Conservation (phyloP, 2,797 vertebrate genomes). For the Cryptoprocta ferox region DNA sequence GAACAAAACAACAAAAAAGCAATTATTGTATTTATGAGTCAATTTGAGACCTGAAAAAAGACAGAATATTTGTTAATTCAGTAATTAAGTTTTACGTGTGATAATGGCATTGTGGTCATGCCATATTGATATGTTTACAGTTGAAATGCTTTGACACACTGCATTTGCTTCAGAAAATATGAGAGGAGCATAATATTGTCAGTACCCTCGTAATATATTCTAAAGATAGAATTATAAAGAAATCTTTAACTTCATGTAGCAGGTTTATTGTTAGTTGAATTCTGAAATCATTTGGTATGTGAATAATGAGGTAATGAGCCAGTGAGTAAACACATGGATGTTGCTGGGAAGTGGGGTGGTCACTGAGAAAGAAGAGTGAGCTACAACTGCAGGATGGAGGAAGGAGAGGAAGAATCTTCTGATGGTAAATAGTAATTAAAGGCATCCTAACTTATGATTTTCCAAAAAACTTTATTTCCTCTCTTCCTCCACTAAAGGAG, state of each 20-base stretch:
- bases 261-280: not conserved
- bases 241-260: not conserved
- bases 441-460: not conserved
- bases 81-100: slow-evolving; percentile 10
- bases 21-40: not conserved
- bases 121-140: not conserved
- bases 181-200: not conserved
- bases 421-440: not conserved
- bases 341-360: not conserved
- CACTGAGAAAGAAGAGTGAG: not conserved
- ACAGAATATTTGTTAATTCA: not conserved
- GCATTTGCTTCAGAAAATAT: slow-evolving; percentile 4
- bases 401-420: not conserved
- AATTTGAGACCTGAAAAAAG: not conserved
- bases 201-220: not conserved
- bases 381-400: not conserved
- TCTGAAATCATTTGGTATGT: not conserved
- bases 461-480: slow-evolving; percentile 1
- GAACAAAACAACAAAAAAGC: not conserved
- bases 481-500: not conserved
- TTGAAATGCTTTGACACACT: not conserved
- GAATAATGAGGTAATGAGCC: not conserved
- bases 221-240: slow-evolving; percentile 11
- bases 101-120: not conserved
- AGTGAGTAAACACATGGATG: not conserved